These are phyloP conservation scores for Spheniscus humboldti DNA, from an alignment of 2,797 vertebrate species.

Conservation along the genomic window DNA sequence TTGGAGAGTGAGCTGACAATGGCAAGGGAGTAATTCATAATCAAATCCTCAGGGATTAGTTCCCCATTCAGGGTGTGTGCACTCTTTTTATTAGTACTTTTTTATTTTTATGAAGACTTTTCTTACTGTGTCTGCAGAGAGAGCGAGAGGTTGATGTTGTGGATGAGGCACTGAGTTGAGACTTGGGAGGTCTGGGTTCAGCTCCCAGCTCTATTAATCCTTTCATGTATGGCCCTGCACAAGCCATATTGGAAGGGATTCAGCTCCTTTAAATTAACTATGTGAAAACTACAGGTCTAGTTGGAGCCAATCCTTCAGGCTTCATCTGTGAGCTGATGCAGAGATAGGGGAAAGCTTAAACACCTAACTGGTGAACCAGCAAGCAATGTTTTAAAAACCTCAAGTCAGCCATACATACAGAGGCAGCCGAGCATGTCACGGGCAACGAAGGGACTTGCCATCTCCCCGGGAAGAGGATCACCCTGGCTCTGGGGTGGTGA, in stretches of 20 bases:
- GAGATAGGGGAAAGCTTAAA: neutral
- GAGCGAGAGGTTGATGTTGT: neutral
- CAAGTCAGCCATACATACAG: rapidly evolving
- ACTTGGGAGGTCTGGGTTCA: neutral
- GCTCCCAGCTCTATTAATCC: neutral
- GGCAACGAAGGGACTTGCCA: neutral
- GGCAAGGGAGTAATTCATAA: neutral
- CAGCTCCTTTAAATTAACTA: neutral
- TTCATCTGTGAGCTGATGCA: neutral
- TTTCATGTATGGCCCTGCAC: neutral
- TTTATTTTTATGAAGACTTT: neutral
- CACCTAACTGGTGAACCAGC: neutral
- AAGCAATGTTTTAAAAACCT: neutral
- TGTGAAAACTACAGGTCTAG: neutral
- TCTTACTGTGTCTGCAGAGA: neutral
- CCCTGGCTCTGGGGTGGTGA: neutral
- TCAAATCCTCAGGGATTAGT: neutral
- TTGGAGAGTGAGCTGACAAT: neutral
- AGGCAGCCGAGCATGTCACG: neutral
- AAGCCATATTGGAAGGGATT: neutral
- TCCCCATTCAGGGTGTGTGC: neutral
- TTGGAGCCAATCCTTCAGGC: neutral
- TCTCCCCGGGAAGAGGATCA: neutral
- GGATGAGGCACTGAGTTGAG: neutral
- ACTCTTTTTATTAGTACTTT: neutral